Conservation (phyloP, 1,140 invertebrate genomes). For the Drosophila nigrodunni region DNA sequence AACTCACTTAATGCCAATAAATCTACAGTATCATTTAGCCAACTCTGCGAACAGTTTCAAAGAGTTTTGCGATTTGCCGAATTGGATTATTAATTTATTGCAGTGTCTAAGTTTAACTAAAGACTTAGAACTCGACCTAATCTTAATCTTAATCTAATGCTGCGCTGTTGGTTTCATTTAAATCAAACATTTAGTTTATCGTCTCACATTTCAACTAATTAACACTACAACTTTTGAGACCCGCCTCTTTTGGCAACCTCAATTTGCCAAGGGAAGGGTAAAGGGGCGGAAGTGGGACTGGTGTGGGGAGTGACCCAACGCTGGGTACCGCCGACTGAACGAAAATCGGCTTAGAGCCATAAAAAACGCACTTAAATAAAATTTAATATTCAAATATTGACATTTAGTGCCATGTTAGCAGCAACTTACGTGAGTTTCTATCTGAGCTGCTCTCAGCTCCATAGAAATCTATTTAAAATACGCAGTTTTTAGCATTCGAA, state of each 20-base stretch:
- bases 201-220: constrained; percentile 83
- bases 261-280: constrained; percentile 9
- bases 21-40: neutral
- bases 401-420: constrained; percentile 84
- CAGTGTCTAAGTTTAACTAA: constrained; percentile 1
- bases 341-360: constrained; percentile 81
- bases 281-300: neutral
- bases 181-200: constrained; percentile 82
- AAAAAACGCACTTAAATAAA: constrained; percentile 84
- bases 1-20: no score
- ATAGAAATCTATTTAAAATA: constrained; percentile 53
- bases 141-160: neutral
- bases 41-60: neutral
- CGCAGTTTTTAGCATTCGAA: constrained; percentile 58
- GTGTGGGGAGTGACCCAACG: neutral
- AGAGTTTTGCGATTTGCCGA: neutral
- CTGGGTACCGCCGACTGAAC: constrained; percentile 52
- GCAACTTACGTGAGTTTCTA: constrained; percentile 66
- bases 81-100: constrained; percentile 16
- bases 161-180: constrained; percentile 10
- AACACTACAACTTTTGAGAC: constrained; percentile 61
- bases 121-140: neutral
- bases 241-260: constrained; percentile 68
- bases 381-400: constrained; percentile 84
- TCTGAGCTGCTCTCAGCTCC: neutral